Percentiles rank a stretch among this genome's conserved stretches.
Evolutionary conservation across 2,113 vertebrate species (phyloP).

Genomic region (Ceyx melanurus): DNA sequence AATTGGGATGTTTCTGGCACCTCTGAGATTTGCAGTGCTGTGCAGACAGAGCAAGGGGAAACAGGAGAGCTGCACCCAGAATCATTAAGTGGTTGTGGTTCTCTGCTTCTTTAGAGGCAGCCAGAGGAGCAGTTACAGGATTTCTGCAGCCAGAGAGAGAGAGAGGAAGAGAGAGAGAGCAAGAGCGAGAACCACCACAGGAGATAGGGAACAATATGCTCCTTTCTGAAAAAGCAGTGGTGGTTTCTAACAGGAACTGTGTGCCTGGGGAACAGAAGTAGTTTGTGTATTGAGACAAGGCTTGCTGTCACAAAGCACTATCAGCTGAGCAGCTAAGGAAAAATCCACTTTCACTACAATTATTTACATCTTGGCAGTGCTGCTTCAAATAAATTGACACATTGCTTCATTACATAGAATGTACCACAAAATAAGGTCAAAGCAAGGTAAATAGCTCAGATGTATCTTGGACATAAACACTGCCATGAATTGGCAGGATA

Average conservation of each 20-base stretch:
- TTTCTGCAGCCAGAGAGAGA: constrained; percentile 31
- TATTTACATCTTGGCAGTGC: not conserved
- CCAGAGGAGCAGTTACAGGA: constrained; percentile 9
- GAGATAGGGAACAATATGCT: not conserved
- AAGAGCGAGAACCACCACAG: not conserved
- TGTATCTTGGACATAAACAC: not conserved
- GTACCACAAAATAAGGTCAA: not conserved
- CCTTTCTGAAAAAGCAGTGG: not conserved
- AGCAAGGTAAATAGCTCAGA: not conserved
- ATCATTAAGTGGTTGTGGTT: constrained; percentile 16
- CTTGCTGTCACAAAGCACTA: not conserved
- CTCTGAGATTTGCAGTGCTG: not conserved
- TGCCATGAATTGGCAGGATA: not conserved
- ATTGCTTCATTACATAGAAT: not conserved
- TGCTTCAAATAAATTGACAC: not conserved
- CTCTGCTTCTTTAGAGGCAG: constrained; percentile 27
- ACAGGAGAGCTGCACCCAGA: not conserved
- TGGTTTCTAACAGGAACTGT: constrained; percentile 23
- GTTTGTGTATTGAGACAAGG: constrained; percentile 2
- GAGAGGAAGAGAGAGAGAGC: not conserved
- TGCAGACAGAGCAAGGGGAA: not conserved
- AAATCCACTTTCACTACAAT: not conserved
- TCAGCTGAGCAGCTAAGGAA: not conserved
- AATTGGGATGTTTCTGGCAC: constrained; percentile 52
- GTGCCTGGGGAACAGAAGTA: constrained; percentile 16